Evolutionary conservation across 2,797 vertebrate species (phyloP).

Genomic region (Acropternis orthonyx): DNA sequence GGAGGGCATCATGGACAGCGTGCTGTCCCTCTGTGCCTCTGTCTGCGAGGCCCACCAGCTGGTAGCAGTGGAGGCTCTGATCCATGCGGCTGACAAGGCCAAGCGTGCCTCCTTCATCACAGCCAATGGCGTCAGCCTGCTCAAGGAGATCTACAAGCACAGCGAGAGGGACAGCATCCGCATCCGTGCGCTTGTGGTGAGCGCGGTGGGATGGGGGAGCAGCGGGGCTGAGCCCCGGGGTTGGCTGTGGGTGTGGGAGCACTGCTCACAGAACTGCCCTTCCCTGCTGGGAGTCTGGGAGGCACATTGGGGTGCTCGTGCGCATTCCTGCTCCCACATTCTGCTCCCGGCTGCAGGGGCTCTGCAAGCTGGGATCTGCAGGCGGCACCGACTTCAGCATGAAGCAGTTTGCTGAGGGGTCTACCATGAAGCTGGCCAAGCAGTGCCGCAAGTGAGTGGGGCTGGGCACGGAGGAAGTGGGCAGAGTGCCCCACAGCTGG

Average conservation of each 20-base stretch:
- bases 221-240: rapidly evolving
- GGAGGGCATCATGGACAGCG: constrained; percentile 90
- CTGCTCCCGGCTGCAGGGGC: constrained; percentile 78
- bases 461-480: rapidly evolving
- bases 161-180: constrained; percentile 93
- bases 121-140: constrained; percentile 89
- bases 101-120: constrained; percentile 97
- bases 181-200: constrained; percentile 94
- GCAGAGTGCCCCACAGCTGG: not conserved
- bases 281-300: not conserved
- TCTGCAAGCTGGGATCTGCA: constrained; percentile 95
- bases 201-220: rapidly evolving
- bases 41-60: constrained; percentile 88
- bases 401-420: constrained; percentile 99
- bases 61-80: constrained; percentile 93
- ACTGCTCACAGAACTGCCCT: rapidly evolving
- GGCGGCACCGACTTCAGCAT: constrained; percentile 98
- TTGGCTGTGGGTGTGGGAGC: rapidly evolving
- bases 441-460: constrained; percentile 93
- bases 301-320: rapidly evolving
- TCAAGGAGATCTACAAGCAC: constrained; percentile 97
- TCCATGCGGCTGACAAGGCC: constrained; percentile 94
- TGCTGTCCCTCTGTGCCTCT: constrained; percentile 91
- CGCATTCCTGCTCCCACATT: not conserved
- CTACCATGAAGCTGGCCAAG: constrained; percentile 93